Evolutionary conservation across 1,140 invertebrate species (phyloP), one percentile per base, ranked within the genome.

Genomic region (Lucilia cuprina): DNA sequence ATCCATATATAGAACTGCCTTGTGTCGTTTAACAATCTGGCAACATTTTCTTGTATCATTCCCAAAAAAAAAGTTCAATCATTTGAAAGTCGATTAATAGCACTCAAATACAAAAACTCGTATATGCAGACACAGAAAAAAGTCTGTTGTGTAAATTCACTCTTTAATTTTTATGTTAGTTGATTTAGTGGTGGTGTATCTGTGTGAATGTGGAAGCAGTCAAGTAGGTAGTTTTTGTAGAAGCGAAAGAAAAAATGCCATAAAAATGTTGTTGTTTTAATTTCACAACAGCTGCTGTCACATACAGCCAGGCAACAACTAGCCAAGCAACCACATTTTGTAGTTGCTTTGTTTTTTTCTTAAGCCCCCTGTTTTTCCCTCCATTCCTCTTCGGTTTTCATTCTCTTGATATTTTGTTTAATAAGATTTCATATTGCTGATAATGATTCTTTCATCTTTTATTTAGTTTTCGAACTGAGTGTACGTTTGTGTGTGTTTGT

Each of bases 201-300:
- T n/a, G 75, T 47, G 12, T 78, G 7, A 19, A 21, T 25, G n/a
- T 70, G 19, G 0, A 47, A 47, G 35, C 34, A 35, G 75, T 47
- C 35, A 49, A 21, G 77, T 80, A 80, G 77, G 77, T 80, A 80
- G 77, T 80, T 80, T 80, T 80, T 80, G 77, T 80, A 49, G 3
- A 80, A 80, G 49, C 41, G 77, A 80, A 80, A 80, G 41, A 80
- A 80, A 80, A 80, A 80, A 80, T 80, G 12, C 41, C 77, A 80
- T 80, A 80, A 80, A 80, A 49, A 47, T 78, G 5, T 80, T 80
- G 35, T 41, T 77, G 74, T 35, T 77, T 34, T 41, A 2, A n/a
- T 3, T 41, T 77, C n/a, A 5, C 19, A 49, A 41, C 77, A 49
- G 77, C 77, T 21, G 77, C 77, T 80, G 19, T 80, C 77, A 21